A percentile compares a stretch with the other conserved stretches of the same genome.
Conservation (phyloP, 2,113 vertebrate genomes). For the Otis tarda region DNA sequence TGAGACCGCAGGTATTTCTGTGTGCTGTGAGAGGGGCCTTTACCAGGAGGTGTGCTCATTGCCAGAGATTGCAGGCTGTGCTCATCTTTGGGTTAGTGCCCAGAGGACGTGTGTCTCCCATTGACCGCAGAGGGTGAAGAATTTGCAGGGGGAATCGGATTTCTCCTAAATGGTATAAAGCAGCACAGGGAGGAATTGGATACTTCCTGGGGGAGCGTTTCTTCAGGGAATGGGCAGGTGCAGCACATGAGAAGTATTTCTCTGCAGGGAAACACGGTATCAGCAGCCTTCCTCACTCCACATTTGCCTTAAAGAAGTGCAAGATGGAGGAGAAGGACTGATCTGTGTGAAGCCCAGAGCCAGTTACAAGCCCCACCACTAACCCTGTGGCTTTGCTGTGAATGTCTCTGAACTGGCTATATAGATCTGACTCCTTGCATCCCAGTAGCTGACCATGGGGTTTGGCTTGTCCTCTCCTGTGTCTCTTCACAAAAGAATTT, state of each 20-base stretch:
- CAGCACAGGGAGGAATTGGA: background rate
- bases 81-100: background rate
- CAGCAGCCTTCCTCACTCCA: background rate
- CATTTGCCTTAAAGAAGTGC: background rate
- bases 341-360: background rate
- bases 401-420: background rate
- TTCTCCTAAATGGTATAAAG: background rate
- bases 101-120: background rate
- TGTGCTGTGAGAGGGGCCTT: background rate
- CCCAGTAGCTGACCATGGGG: background rate
- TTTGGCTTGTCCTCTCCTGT: background rate
- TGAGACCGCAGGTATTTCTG: background rate
- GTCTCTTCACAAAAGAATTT: background rate
- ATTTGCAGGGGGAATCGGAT: background rate
- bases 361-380: background rate
- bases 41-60: accelerated
- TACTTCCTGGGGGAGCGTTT: background rate
- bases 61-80: background rate
- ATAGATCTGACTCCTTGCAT: background rate
- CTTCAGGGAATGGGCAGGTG: background rate
- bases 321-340: background rate
- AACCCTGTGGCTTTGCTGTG: background rate
- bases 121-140: background rate
- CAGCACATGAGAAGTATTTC: background rate
- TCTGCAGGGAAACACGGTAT: background rate